Evolutionary conservation across 2,888 invertebrate species (phyloP).

Genomic region (Lordiphosa andalusiaca): DNA sequence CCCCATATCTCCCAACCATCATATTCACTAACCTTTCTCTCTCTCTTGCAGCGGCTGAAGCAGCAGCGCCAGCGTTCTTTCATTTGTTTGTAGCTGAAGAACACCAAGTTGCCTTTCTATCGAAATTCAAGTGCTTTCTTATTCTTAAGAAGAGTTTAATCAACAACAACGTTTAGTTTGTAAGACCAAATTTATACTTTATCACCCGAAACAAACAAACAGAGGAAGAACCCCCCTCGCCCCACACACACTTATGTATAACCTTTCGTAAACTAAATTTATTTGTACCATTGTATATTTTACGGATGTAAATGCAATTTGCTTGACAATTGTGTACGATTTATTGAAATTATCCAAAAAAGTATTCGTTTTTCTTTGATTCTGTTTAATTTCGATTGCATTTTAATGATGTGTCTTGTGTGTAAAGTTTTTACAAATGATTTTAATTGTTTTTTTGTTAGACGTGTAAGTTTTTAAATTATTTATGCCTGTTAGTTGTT

Average conservation of each 20-base stretch:
- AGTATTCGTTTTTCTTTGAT: conserved; percentile 35
- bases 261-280: conserved; percentile 14
- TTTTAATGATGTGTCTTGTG: background rate
- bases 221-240: background rate
- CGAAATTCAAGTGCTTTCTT: conserved; percentile 74
- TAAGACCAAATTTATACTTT: conserved; percentile 8
- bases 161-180: background rate
- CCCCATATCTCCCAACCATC: background rate
- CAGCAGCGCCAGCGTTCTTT: background rate
- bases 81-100: conserved; percentile 17
- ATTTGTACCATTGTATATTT: conserved; percentile 25
- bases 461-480: conserved; percentile 42
- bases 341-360: conserved; percentile 57
- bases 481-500: conserved; percentile 54
- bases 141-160: conserved; percentile 39
- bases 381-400: conserved; percentile 4
- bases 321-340: conserved; percentile 18
- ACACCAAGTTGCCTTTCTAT: conserved; percentile 75
- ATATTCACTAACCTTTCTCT: background rate
- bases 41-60: conserved; percentile 5
- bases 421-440: too few species aligned
- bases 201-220: conserved; percentile 1
- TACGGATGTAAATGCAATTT: conserved; percentile 9
- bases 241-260: too few species aligned
- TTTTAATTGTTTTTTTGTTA: conserved; percentile 7